Percentiles rank a stretch among this genome's conserved stretches.
phyloP scores from a whole-genome alignment of 2,888 invertebrate genomes.

The Drosophila borborema region DNA sequence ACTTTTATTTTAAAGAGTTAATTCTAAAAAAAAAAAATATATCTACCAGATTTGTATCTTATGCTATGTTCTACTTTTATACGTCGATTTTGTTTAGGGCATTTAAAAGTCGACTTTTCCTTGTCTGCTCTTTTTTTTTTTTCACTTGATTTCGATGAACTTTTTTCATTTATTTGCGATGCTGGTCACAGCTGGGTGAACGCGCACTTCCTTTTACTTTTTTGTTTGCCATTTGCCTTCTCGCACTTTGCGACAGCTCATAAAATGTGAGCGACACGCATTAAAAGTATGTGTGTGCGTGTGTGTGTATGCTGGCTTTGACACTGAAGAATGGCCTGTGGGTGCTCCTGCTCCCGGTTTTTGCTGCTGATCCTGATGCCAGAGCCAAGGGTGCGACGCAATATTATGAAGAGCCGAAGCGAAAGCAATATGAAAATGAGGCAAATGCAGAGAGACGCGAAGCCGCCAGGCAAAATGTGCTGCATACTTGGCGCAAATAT shows the following conservation, averaged over 20 bases:
- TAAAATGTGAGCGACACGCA: slow-evolving; percentile 81
- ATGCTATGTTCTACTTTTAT: too few species aligned
- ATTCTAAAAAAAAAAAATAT: too few species aligned
- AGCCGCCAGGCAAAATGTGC: slow-evolving; percentile 41
- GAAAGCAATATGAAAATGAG: slow-evolving; percentile 77
- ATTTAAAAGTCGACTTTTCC: slow-evolving; percentile 2
- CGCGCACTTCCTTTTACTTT: slow-evolving; percentile 68
- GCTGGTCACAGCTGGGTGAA: slow-evolving; percentile 78
- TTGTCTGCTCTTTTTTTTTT: slow-evolving; percentile 2
- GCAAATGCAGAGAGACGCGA: slow-evolving; percentile 40
- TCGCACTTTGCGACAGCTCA: slow-evolving; percentile 79
- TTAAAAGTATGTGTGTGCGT: slow-evolving; percentile 62
- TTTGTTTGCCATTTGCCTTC: slow-evolving; percentile 56
- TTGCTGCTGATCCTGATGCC: slow-evolving; percentile 19
- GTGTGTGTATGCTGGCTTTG: slow-evolving; percentile 55
- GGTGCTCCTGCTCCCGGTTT: slow-evolving; percentile 32
- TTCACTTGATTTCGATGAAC: slow-evolving; percentile 63
- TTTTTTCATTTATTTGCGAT: slow-evolving; percentile 76
- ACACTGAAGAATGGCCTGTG: slow-evolving; percentile 77
- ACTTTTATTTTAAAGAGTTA: too few species aligned
- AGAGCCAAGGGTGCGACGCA: slow-evolving; percentile 36
- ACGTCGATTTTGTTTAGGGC: not conserved
- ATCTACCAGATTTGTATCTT: too few species aligned
- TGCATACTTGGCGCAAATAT: slow-evolving; percentile 48
- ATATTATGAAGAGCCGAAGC: slow-evolving; percentile 70